These are phyloP conservation scores for Columbina picui DNA, from an alignment of 2,113 vertebrate genomes.

Conservation along the genomic window DNA sequence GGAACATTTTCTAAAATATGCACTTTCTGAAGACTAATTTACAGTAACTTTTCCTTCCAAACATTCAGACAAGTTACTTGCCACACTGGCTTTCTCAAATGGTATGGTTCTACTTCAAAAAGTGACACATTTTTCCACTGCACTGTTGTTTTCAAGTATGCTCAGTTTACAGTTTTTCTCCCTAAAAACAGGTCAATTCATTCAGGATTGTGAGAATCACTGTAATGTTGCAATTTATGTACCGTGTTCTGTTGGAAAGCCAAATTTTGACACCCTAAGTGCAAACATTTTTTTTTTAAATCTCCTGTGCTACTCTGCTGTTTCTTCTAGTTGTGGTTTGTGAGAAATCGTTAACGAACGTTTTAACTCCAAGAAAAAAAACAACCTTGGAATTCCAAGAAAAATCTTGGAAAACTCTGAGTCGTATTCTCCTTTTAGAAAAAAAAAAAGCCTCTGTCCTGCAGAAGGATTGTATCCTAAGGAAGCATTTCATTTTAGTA, in stretches of 20 bases:
- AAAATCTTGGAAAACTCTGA: background rate
- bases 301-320: background rate
- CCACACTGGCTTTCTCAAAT: background rate
- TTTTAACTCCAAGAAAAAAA: slow-evolving; percentile 34
- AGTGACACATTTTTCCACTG: background rate
- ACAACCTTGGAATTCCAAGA: background rate
- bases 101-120: background rate
- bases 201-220: background rate
- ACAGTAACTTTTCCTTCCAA: background rate
- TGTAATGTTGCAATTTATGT: background rate
- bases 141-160: background rate
- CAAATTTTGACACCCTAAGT: background rate
- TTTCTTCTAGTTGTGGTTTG: slow-evolving; percentile 19
- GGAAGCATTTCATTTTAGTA: background rate
- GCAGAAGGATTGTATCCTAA: background rate
- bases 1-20: background rate
- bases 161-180: background rate
- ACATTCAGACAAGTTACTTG: background rate
- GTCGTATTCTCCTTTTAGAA: background rate
- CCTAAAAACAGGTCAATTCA: background rate
- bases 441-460: background rate
- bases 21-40: background rate
- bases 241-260: background rate
- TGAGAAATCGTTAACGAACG: background rate
- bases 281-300: background rate